Conservation (phyloP, 2,888 invertebrate species). For the Xanthia icteritia region DNA sequence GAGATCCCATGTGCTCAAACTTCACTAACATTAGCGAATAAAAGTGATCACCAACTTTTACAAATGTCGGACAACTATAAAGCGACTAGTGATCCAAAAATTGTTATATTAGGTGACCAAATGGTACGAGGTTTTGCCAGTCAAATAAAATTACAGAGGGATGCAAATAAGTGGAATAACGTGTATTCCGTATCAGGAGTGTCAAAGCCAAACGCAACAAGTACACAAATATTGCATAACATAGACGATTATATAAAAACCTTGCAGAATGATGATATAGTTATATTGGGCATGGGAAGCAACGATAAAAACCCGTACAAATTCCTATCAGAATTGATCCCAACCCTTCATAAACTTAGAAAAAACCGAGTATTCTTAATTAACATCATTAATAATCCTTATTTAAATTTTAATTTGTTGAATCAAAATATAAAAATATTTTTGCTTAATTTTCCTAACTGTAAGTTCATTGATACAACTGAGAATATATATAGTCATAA, state of each 20-base stretch:
- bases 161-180: constrained; percentile 9
- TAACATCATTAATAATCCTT: constrained; percentile 18
- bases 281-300: constrained; percentile 11
- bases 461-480: constrained; percentile 27
- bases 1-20: too few species aligned
- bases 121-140: background rate
- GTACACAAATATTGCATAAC: constrained; percentile 17
- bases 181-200: constrained; percentile 21
- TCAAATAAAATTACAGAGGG: constrained; percentile 13
- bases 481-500: constrained; percentile 10
- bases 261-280: constrained; percentile 4
- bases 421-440: constrained; percentile 18
- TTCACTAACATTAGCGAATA: too few species aligned
- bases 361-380: constrained; percentile 3
- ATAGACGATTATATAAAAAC: constrained; percentile 17
- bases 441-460: constrained; percentile 13
- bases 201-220: constrained; percentile 7
- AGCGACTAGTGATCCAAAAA: too few species aligned
- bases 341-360: constrained; percentile 2
- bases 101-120: too few species aligned
- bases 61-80: too few species aligned
- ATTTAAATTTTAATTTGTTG: constrained; percentile 20
- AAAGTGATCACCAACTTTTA: too few species aligned
- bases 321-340: constrained; percentile 9
- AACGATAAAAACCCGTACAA: constrained; percentile 13